These are phyloP conservation scores for Heliconius erato DNA, from an alignment of 2,888 invertebrate genomes.

Conservation along the genomic window DNA sequence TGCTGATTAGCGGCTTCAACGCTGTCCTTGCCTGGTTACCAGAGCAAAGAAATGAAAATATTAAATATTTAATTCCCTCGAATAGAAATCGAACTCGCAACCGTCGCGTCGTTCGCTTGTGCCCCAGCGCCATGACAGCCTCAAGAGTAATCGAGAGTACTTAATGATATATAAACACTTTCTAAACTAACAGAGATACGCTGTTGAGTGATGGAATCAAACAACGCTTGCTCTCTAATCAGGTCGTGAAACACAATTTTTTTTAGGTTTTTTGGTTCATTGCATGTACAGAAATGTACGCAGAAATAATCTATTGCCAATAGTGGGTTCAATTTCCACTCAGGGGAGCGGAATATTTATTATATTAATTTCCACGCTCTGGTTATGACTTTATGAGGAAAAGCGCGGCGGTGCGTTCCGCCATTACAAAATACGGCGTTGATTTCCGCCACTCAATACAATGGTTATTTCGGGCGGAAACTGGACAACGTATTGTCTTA, in stretches of 20 bases:
- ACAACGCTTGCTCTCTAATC: background rate
- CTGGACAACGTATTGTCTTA: background rate
- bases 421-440: background rate
- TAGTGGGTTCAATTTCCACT: background rate
- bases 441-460: background rate
- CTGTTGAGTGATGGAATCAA: background rate
- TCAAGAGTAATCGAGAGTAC: background rate
- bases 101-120: background rate
- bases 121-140: background rate
- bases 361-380: background rate
- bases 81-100: background rate
- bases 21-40: too few species aligned
- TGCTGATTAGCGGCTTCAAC: background rate
- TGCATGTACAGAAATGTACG: too few species aligned
- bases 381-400: too few species aligned
- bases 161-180: background rate
- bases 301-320: too few species aligned
- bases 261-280: background rate
- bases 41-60: background rate
- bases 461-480: background rate
- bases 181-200: background rate
- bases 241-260: background rate
- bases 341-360: background rate
- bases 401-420: background rate
- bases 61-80: background rate